Evolutionary conservation across 2,888 invertebrate species (phyloP).

Genomic region (Octonoba sinensis): DNA sequence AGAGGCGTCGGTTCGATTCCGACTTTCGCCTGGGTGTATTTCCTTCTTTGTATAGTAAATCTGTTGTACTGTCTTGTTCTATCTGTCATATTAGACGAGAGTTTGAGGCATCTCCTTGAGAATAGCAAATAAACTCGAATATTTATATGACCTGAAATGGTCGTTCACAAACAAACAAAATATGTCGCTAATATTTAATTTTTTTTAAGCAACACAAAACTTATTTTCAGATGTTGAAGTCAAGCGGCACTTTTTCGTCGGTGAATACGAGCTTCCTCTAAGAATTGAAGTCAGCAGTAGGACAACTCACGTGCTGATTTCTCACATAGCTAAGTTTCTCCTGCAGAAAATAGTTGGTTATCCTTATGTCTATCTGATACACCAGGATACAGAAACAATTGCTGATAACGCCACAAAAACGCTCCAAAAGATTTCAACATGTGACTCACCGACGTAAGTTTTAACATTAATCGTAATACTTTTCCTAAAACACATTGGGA

Average conservation of each 20-base stretch:
- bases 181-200: too few species aligned
- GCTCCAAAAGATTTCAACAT: constrained; percentile 70
- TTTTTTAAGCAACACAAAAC: too few species aligned
- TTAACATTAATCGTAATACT: not conserved
- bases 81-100: too few species aligned
- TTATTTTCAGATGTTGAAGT: constrained; percentile 30
- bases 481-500: too few species aligned
- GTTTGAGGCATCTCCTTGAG: too few species aligned
- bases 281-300: constrained; percentile 66
- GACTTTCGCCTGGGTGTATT: too few species aligned
- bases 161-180: too few species aligned
- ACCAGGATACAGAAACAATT: constrained; percentile 67
- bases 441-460: constrained; percentile 65
- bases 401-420: constrained; percentile 68
- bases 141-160: too few species aligned
- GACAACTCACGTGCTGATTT: constrained; percentile 71
- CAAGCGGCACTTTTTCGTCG: constrained; percentile 45
- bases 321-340: constrained; percentile 71
- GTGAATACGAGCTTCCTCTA: constrained; percentile 41
- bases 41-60: too few species aligned
- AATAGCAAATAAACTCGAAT: too few species aligned
- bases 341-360: constrained; percentile 72
- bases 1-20: too few species aligned
- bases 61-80: too few species aligned
- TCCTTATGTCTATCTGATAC: constrained; percentile 69